These are phyloP conservation scores for Aptenodytes forsteri DNA, from an alignment of 2,113 vertebrate species.

Conservation along the genomic window DNA sequence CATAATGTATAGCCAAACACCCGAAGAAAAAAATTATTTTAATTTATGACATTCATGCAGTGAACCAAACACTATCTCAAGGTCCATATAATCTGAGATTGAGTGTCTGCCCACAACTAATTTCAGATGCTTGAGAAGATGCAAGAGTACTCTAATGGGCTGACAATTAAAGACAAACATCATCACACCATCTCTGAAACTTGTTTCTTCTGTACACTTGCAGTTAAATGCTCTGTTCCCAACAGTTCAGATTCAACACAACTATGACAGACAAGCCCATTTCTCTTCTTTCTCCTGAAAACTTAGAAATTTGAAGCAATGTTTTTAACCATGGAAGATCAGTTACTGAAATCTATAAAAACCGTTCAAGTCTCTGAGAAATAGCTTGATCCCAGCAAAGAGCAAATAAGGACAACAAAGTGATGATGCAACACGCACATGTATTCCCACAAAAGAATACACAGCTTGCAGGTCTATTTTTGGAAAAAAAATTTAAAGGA, in stretches of 20 bases:
- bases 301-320: not conserved
- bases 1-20: not conserved
- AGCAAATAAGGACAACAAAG: slow-evolving; percentile 3
- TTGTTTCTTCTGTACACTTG: not conserved
- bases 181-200: not conserved
- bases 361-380: not conserved
- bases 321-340: not conserved
- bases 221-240: not conserved
- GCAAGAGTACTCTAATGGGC: not conserved
- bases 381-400: not conserved
- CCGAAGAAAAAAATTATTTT: not conserved
- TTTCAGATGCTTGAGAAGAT: not conserved
- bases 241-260: not conserved
- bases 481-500: not conserved
- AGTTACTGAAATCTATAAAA: not conserved
- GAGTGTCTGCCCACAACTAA: not conserved
- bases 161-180: not conserved
- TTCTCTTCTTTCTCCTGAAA: not conserved
- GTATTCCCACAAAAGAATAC: slow-evolving; percentile 44
- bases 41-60: not conserved
- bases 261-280: not conserved
- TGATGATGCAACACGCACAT: not conserved
- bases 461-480: slow-evolving; percentile 53
- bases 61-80: not conserved
- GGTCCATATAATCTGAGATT: not conserved